These are phyloP conservation scores for Lophius piscatorius DNA, from an alignment of 2,113 vertebrate species.

Conservation along the genomic window DNA sequence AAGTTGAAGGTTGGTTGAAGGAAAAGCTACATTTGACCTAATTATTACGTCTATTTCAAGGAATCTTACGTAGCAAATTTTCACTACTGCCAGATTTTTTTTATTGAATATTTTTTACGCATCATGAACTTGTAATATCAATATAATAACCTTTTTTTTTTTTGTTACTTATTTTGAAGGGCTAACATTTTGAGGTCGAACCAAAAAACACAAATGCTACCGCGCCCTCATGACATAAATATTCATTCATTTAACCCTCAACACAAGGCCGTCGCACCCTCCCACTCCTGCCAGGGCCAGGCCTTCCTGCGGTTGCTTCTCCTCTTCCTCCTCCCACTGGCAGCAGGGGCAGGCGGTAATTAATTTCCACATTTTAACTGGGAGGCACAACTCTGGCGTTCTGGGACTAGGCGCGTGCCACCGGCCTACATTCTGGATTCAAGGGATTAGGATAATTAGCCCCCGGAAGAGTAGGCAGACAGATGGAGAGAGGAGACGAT, in stretches of 20 bases:
- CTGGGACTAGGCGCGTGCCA: conserved; percentile 75
- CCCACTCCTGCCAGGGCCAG: conserved; percentile 65
- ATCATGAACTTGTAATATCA: too few species aligned
- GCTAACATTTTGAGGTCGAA: too few species aligned
- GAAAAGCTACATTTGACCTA: too few species aligned
- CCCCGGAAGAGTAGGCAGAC: conserved; percentile 80
- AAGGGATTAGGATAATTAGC: conserved; percentile 85
- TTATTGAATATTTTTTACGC: too few species aligned
- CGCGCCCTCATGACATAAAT: too few species aligned
- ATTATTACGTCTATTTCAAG: too few species aligned
- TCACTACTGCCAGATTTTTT: too few species aligned
- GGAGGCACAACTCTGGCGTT: conserved; percentile 79
- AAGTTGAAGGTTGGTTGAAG: too few species aligned
- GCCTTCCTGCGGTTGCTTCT: conserved; percentile 56
- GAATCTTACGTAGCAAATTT: too few species aligned
- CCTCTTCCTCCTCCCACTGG: conserved; percentile 72
- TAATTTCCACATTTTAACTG: conserved; percentile 85
- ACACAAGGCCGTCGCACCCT: conserved; percentile 45
- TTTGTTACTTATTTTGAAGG: too few species aligned
- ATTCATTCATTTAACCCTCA: conserved; percentile 28
- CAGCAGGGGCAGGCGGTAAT: conserved; percentile 80
- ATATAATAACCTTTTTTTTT: too few species aligned
- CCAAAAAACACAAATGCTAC: too few species aligned
- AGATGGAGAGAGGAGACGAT: conserved; percentile 81
- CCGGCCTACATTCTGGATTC: conserved; percentile 78